Evolutionary conservation across 2,888 invertebrate species (phyloP).

Genomic region (Thymelicus sylvestris): DNA sequence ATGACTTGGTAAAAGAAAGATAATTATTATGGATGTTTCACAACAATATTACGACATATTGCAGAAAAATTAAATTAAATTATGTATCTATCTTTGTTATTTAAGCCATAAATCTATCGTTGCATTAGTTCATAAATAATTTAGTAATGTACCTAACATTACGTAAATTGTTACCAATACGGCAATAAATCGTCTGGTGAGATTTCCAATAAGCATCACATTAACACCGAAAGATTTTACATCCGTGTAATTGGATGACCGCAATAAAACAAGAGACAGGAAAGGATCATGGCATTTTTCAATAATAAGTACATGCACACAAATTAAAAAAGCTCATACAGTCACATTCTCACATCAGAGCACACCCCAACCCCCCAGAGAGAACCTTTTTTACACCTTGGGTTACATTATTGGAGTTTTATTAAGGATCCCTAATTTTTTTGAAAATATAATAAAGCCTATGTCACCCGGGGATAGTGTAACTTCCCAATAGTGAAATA

Average conservation of each 20-base stretch:
- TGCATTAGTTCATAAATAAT: background rate
- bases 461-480: no score
- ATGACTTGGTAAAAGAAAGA: background rate
- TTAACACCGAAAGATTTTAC: constrained; percentile 13
- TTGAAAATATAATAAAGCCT: no score
- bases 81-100: background rate
- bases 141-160: constrained; percentile 3
- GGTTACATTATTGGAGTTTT: no score
- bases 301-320: background rate
- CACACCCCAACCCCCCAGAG: no score
- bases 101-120: constrained; percentile 5
- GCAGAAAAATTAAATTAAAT: background rate
- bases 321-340: no score
- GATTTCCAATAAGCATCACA: background rate
- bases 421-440: no score
- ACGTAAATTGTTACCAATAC: constrained; percentile 17
- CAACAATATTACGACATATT: background rate
- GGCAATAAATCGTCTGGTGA: background rate
- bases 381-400: no score
- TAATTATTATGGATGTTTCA: background rate
- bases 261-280: constrained; percentile 25
- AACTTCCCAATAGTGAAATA: no score
- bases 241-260: background rate
- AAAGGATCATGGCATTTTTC: constrained; percentile 13
- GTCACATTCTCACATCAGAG: no score